Evolutionary conservation across 2,113 vertebrate species (phyloP).

Genomic region (Stegastes partitus): DNA sequence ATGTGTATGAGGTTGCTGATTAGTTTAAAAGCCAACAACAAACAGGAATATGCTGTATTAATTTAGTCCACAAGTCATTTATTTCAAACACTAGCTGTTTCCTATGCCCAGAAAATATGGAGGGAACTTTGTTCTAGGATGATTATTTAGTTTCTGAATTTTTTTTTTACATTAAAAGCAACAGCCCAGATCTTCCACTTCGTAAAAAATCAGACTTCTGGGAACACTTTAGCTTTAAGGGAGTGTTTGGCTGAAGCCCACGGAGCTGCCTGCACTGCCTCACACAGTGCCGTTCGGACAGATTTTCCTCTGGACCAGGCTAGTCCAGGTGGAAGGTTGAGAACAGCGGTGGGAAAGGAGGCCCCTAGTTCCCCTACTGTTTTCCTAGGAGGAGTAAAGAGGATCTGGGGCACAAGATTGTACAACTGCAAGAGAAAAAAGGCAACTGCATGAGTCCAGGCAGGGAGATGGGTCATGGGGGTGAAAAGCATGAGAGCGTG

Average conservation of each 20-base stretch:
- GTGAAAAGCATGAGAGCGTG: slow-evolving; percentile 78
- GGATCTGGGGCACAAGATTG: slow-evolving; percentile 81
- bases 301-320: slow-evolving; percentile 58
- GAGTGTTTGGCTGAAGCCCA: slow-evolving; percentile 71
- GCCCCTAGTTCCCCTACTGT: slow-evolving; percentile 28
- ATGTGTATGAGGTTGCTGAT: slow-evolving; percentile 52
- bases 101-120: not conserved
- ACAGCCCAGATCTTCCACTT: not conserved
- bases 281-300: slow-evolving; percentile 59
- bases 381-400: slow-evolving; percentile 78
- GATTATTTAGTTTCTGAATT: not conserved
- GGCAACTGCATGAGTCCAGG: slow-evolving; percentile 61
- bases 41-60: slow-evolving; percentile 36
- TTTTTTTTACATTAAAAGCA: not conserved
- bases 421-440: slow-evolving; percentile 83
- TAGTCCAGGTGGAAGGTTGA: slow-evolving; percentile 46
- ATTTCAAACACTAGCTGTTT: slow-evolving; percentile 11
- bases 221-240: slow-evolving; percentile 73
- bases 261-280: slow-evolving; percentile 59
- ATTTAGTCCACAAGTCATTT: slow-evolving; percentile 11
- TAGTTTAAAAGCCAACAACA: slow-evolving; percentile 60
- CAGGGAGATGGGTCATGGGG: slow-evolving; percentile 61
- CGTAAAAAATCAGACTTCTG: slow-evolving; percentile 61
- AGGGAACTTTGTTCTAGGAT: not conserved
- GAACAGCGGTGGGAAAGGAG: slow-evolving; percentile 51